Evolutionary conservation across 2,113 vertebrate genomes (phyloP).

Genomic region (Malurus alboscapulatus): DNA sequence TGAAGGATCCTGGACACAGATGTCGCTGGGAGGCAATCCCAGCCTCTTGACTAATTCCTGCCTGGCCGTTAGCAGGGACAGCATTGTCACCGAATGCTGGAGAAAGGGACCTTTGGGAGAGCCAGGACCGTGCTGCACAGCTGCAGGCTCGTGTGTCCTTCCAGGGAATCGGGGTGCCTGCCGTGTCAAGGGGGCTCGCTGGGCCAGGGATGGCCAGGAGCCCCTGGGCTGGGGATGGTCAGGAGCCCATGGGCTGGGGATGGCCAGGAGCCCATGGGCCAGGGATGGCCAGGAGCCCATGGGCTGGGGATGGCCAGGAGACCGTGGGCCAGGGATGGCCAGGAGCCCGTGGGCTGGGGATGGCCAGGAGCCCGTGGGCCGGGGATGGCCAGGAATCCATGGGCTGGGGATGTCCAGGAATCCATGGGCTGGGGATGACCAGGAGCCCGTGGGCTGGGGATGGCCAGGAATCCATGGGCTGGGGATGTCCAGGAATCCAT

Average conservation of each 20-base stretch:
- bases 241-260: fast-evolving
- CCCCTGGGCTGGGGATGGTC: fast-evolving
- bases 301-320: too few species aligned
- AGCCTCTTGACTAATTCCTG: not conserved
- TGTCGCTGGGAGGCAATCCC: not conserved
- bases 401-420: not conserved
- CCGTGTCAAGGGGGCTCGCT: not conserved
- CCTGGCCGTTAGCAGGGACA: fast-evolving
- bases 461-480: fast-evolving
- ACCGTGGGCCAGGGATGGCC: not conserved
- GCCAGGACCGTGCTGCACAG: not conserved
- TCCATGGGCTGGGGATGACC: fast-evolving
- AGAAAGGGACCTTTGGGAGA: not conserved
- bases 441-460: not conserved
- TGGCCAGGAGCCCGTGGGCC: fast-evolving
- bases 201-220: not conserved
- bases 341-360: fast-evolving
- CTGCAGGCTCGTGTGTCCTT: not conserved
- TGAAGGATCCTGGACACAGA: not conserved
- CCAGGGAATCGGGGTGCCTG: not conserved
- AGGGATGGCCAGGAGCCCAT: too few species aligned
- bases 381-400: fast-evolving
- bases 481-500: fast-evolving
- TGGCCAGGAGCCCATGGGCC: too few species aligned
- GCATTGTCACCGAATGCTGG: not conserved